Base-by-base conservation (phyloP, 2,113 vertebrate genomes). In the Petromus typicus region DNA sequence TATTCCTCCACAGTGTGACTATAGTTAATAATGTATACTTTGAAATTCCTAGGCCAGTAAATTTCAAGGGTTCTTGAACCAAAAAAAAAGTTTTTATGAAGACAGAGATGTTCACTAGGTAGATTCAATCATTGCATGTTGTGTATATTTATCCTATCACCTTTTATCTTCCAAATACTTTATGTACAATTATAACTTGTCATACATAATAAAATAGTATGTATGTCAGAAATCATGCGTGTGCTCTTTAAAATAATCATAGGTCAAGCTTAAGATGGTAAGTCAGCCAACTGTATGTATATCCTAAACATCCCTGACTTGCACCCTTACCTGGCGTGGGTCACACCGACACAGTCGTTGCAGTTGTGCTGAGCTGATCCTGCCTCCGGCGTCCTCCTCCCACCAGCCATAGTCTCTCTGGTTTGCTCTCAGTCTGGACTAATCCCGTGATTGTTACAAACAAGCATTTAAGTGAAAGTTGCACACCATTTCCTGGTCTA, bases 281-380 rank as follows among this genome's bases (percentile, higher is more conserved):
- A 23, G 11, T 54, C 61, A 37, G 1, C 73, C 37, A 81, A 79
- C 4, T 76, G 32, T 32, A 4, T 32, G 10, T 71, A 73, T 23
- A 84, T 22, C 63, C 56, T 91, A 67, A 84, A 94, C 95, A 51
- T 40, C 45, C 95, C n/a, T 79, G 22, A 43, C 73, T 3, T 89
- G 12, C 84, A 3, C 1, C 59, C 1, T 81, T n/a, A n/a, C n/a
- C n/a, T n/a, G n/a, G n/a, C n/a, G n/a, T n/a, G n/a, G n/a, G n/a
- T n/a, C n/a, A 59, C 56, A 23, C 59, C 75, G 81, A 73, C n/a
- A 61, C 61, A 67, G 22, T n/a, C n/a, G n/a, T n/a, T n/a, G n/a
- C 11, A 27, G 63, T 57, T 56, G 25, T 56, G 10, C 14, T 76
- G 20, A 10, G 7, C 43, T 71, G 54, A 54, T 88, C n/a, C 30